Evolutionary conservation across 2,888 invertebrate species (phyloP).

Genomic region (Mesorhabditis spiculigera): DNA sequence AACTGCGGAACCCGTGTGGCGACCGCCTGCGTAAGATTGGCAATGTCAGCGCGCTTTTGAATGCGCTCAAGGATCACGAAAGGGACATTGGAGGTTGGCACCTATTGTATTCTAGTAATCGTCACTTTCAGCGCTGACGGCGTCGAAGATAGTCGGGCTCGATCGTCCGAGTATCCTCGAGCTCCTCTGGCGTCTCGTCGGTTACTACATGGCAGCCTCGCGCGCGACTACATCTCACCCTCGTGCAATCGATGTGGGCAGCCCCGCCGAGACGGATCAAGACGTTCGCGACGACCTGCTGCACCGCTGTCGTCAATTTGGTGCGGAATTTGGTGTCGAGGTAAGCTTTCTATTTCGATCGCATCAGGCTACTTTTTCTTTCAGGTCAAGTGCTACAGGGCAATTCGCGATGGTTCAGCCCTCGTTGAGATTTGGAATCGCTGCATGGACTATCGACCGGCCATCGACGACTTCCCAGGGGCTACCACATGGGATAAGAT

Average conservation of each 20-base stretch:
- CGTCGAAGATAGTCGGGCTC: not conserved
- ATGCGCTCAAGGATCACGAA: not conserved
- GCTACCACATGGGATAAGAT: not conserved
- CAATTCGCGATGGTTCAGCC: slow-evolving; percentile 3
- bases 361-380: not conserved
- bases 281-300: not conserved
- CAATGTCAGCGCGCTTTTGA: not conserved
- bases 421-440: not conserved
- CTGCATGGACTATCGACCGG: not conserved
- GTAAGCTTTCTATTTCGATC: not conserved
- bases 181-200: not conserved
- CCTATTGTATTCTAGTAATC: not conserved
- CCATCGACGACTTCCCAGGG: not conserved
- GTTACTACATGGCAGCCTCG: not conserved
- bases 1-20: not conserved
- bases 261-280: too few relatives aligned
- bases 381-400: not conserved
- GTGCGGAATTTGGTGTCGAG: not conserved
- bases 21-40: slow-evolving; percentile 2
- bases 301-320: not conserved
- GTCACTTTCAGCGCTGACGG: not conserved
- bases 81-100: not conserved
- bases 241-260: too few relatives aligned
- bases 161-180: not conserved
- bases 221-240: too few relatives aligned